These are phyloP conservation scores for Nemurella pictetii DNA, from an alignment of 2,888 invertebrate species.

Conservation along the genomic window DNA sequence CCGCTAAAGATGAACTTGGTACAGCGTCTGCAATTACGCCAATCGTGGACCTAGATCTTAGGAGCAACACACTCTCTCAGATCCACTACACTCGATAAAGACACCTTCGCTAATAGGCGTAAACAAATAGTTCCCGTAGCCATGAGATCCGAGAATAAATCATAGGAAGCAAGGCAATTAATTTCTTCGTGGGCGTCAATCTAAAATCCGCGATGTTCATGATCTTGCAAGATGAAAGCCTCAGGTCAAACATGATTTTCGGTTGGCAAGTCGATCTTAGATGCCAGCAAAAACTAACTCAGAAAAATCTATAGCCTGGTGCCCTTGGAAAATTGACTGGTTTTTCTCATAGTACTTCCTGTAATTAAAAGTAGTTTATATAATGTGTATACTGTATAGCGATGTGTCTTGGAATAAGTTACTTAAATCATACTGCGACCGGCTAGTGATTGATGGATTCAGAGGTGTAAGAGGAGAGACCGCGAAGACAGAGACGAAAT, in stretches of 20 bases:
- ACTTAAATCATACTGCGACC: not conserved
- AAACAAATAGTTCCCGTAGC: conserved; percentile 12
- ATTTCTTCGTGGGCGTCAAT: not conserved
- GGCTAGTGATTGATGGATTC: not conserved
- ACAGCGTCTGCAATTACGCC: not conserved
- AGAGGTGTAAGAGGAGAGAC: not conserved
- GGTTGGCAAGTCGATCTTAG: conserved; percentile 1
- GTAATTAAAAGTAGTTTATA: conserved; percentile 24
- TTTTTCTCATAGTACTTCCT: conserved; percentile 25
- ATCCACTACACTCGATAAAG: not conserved
- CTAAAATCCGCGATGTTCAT: not conserved
- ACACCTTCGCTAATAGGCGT: conserved; percentile 1
- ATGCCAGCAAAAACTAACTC: not conserved
- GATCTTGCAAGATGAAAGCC: not conserved
- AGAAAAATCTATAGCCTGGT: not conserved
- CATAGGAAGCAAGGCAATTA: not conserved
- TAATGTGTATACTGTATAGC: conserved; percentile 10
- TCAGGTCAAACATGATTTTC: not conserved
- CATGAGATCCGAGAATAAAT: not conserved
- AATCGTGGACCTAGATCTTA: not conserved
- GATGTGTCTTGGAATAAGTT: not conserved
- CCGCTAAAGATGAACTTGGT: not conserved
- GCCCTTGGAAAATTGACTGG: conserved; percentile 28
- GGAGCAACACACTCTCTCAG: not conserved
- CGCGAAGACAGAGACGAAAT: not conserved